Evolutionary conservation across 2,113 vertebrate species (phyloP).

Genomic region (Sitta europaea): DNA sequence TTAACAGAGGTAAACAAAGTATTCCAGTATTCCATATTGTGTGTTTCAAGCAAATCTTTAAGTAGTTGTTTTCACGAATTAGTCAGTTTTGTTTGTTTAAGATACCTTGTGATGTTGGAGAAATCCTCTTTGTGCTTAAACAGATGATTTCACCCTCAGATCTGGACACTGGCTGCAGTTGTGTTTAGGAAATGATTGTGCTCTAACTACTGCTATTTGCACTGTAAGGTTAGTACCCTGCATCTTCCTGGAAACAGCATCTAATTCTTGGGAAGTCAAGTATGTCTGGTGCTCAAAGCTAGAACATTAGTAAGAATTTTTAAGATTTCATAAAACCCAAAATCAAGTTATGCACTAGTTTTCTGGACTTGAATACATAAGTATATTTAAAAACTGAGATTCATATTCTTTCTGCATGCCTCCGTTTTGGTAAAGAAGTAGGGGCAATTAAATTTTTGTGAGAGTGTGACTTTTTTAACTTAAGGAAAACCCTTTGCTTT

Average conservation of each 20-base stretch:
- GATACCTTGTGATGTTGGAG: conserved; percentile 9
- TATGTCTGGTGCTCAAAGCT: not conserved
- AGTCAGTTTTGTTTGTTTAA: not conserved
- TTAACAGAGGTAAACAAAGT: conserved; percentile 2
- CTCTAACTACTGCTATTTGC: not conserved
- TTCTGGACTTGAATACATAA: not conserved
- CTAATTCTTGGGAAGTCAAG: not conserved
- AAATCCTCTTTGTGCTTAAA: conserved; percentile 36
- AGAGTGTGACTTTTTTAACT: not conserved
- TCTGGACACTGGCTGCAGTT: not conserved
- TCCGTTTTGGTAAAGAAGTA: not conserved
- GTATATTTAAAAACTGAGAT: not conserved
- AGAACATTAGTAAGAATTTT: not conserved
- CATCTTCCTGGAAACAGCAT: not conserved
- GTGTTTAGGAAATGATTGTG: not conserved
- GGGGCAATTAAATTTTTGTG: not conserved
- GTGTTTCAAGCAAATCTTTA: conserved; percentile 30
- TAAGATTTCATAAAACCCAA: not conserved
- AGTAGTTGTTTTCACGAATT: conserved; percentile 33
- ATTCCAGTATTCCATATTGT: conserved; percentile 8
- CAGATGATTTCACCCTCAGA: not conserved
- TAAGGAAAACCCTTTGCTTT: not conserved
- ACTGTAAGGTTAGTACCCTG: not conserved
- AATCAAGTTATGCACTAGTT: not conserved
- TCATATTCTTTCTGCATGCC: rapidly evolving